Evolutionary conservation across 1,140 invertebrate genomes (phyloP).

Genomic region (Sarcophaga bullata): DNA sequence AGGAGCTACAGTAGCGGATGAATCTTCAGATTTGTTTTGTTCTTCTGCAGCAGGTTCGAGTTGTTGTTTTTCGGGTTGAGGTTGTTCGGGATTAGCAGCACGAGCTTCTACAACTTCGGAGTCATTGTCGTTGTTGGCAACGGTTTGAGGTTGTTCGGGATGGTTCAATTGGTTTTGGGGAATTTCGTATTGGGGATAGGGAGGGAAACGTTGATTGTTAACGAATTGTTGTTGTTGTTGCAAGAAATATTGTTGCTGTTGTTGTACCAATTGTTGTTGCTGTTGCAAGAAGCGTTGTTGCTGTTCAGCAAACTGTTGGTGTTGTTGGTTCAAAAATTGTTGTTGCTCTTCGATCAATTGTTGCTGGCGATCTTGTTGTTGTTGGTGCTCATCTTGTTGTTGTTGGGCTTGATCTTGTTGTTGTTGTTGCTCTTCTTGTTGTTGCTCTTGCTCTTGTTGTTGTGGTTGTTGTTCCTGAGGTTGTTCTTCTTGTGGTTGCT

Average conservation of each 20-base stretch:
- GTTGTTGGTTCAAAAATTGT: constrained; percentile 47
- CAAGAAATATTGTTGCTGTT: constrained; percentile 45
- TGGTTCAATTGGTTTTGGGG: constrained; percentile 27
- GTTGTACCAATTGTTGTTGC: constrained; percentile 46
- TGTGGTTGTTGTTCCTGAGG: constrained; percentile 49
- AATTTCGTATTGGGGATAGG: constrained; percentile 50
- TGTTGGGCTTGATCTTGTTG: constrained; percentile 46
- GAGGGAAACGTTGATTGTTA: constrained; percentile 59
- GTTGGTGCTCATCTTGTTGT: constrained; percentile 45
- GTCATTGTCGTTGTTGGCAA: constrained; percentile 45
- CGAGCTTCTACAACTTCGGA: constrained; percentile 62
- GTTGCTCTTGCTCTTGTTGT: constrained; percentile 54
- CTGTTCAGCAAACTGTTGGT: constrained; percentile 44
- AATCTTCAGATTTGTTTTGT: constrained; percentile 42
- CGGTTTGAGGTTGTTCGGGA: constrained; percentile 21
- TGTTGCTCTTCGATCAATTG: constrained; percentile 53
- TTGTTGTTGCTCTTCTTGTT: constrained; percentile 52
- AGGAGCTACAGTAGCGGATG: constrained; percentile 52
- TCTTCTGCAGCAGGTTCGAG: constrained; percentile 9
- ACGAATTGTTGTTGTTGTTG: constrained; percentile 49
- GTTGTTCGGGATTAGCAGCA: constrained; percentile 38
- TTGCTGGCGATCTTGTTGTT: constrained; percentile 49
- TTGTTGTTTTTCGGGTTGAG: constrained; percentile 23
- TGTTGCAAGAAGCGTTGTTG: background rate
- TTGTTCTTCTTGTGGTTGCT: constrained; percentile 46